Evolutionary conservation across 2,888 invertebrate species (phyloP).

Genomic region (Drosophila multiciliata): DNA sequence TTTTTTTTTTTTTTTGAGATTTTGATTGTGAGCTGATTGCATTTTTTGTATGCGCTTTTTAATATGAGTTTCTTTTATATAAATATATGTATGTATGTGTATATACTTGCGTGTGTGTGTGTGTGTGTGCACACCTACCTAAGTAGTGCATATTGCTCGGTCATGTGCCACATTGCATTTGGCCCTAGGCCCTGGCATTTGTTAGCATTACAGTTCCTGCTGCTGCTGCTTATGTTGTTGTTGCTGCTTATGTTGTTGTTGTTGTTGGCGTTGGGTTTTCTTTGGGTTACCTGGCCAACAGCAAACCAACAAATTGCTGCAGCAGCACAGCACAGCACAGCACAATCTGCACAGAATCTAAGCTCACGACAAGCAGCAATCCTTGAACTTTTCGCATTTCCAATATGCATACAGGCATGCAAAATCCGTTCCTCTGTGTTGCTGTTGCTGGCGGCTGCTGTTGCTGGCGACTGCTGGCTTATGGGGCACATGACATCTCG

Average conservation of each 20-base stretch:
- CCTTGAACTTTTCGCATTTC: conserved; percentile 78
- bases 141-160: conserved; percentile 49
- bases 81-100: background rate
- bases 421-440: conserved; percentile 38
- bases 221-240: conserved; percentile 19
- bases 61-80: background rate
- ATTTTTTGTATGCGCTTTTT: conserved; percentile 26
- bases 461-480: conserved; percentile 28
- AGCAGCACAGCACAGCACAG: conserved; percentile 41
- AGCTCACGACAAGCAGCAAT: conserved; percentile 63
- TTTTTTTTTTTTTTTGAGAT: background rate
- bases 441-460: conserved; percentile 3
- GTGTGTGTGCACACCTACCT: conserved; percentile 23
- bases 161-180: conserved; percentile 57
- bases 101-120: background rate
- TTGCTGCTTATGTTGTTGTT: conserved; percentile 12
- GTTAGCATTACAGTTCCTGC: conserved; percentile 22
- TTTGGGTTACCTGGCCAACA: conserved; percentile 62
- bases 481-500: conserved; percentile 50
- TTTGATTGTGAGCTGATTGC: conserved; percentile 1
- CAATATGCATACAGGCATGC: conserved; percentile 70
- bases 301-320: conserved; percentile 48
- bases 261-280: conserved; percentile 42
- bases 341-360: conserved; percentile 62
- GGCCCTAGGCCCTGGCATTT: conserved; percentile 60